Percentiles rank a stretch among this genome's conserved stretches.
phyloP scores from a whole-genome alignment of 1,140 invertebrate genomes.

The Diabrotica virgifera region DNA sequence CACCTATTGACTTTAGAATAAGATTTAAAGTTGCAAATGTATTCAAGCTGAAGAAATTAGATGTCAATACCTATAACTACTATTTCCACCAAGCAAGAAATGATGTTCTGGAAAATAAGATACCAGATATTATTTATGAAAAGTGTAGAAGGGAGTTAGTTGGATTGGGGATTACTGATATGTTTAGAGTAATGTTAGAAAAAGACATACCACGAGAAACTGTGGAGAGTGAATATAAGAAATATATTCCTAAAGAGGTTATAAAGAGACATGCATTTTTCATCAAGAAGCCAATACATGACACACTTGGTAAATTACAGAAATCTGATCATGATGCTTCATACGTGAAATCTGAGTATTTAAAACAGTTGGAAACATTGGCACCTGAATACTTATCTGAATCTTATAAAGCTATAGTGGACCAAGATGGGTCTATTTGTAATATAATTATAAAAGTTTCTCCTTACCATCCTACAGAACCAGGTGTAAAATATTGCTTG shows the following conservation, averaged over 20 bases:
- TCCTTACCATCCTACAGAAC: constrained; percentile 64
- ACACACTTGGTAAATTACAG: constrained; percentile 61
- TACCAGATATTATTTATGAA: constrained; percentile 73
- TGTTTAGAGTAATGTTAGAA: constrained; percentile 77
- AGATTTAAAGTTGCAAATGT: constrained; percentile 71
- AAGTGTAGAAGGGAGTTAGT: constrained; percentile 71
- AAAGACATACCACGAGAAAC: constrained; percentile 60
- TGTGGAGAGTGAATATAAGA: constrained; percentile 73
- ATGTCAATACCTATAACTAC: constrained; percentile 75
- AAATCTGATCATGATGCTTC: constrained; percentile 58
- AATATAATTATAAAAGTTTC: constrained; percentile 63
- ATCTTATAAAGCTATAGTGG: constrained; percentile 66
- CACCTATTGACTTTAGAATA: constrained; percentile 70
- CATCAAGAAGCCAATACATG: constrained; percentile 69
- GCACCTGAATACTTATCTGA: constrained; percentile 80
- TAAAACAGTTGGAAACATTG: constrained; percentile 71
- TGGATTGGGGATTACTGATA: constrained; percentile 80
- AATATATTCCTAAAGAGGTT: constrained; percentile 76
- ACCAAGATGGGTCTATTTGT: constrained; percentile 58
- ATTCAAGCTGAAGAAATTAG: constrained; percentile 62
- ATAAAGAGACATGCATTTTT: constrained; percentile 70
- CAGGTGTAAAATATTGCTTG: constrained; percentile 62
- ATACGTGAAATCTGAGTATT: constrained; percentile 71
- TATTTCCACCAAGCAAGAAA: constrained; percentile 79
- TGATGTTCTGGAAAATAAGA: constrained; percentile 75